Percentiles rank a stretch among this genome's conserved stretches.
phyloP scores from a whole-genome alignment of 2,113 vertebrate species.

The Genyomyrus donnyi region DNA sequence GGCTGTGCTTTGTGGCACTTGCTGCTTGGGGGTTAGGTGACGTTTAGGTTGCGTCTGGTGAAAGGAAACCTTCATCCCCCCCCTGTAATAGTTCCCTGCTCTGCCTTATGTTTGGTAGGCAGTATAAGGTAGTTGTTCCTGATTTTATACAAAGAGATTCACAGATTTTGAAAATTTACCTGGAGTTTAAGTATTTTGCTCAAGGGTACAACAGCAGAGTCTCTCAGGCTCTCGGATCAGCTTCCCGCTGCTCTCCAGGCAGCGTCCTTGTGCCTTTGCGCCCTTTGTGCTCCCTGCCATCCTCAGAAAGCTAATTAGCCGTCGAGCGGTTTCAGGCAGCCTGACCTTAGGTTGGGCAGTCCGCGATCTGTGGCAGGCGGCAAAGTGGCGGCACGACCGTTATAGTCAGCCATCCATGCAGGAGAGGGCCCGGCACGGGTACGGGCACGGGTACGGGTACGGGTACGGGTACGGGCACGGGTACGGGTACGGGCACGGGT shows the following conservation, averaged over 20 bases:
- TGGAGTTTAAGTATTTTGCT: not conserved
- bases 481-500: too few species aligned
- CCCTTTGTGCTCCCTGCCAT: not conserved
- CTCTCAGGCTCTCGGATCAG: not conserved
- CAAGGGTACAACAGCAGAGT: not conserved
- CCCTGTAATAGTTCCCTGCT: not conserved
- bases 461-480: too few species aligned
- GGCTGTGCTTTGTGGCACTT: not conserved
- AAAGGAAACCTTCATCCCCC: not conserved
- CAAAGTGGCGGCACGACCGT: not conserved
- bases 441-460: too few species aligned
- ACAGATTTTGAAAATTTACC: not conserved
- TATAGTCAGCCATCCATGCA: not conserved
- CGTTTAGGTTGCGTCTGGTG: not conserved
- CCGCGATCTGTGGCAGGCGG: not conserved
- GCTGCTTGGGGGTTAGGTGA: not conserved
- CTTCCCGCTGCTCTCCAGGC: not conserved
- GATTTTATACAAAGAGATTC: not conserved
- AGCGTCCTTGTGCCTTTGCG: not conserved
- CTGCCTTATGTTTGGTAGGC: not conserved
- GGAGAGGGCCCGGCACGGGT: not conserved
- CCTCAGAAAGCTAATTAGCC: not conserved
- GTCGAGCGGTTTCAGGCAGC: not conserved
- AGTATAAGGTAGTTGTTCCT: not conserved
- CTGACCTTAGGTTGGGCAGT: not conserved